Evolutionary conservation across 2,113 vertebrate genomes (phyloP).

Genomic region (Taxidea taxus): DNA sequence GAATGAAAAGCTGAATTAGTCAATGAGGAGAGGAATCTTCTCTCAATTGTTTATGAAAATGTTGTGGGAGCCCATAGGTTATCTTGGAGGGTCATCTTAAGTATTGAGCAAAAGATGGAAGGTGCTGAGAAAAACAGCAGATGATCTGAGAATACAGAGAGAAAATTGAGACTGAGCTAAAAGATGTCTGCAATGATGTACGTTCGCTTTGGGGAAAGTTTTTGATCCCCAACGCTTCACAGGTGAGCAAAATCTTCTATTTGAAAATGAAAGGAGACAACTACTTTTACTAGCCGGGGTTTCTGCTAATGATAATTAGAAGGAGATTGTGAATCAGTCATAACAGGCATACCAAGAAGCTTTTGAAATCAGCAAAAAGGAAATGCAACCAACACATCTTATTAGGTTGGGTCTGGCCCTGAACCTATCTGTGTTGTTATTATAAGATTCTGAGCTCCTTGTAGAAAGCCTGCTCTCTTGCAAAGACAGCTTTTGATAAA

Average conservation of each 20-base stretch:
- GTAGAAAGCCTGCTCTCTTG: background rate
- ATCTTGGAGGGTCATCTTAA: background rate
- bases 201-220: background rate
- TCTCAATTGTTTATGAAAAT: background rate
- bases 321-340: background rate
- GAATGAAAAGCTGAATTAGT: background rate
- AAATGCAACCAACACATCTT: background rate
- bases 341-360: background rate
- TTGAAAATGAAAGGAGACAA: background rate
- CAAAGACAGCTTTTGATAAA: constrained; percentile 87
- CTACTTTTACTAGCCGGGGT: background rate
- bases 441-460: background rate
- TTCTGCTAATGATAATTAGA: background rate
- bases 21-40: background rate
- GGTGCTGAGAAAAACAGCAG: background rate
- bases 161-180: background rate
- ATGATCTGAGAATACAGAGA: background rate
- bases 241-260: background rate
- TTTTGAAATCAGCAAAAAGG: constrained; percentile 22
- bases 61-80: background rate
- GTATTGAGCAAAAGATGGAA: background rate
- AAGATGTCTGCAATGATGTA: background rate
- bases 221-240: background rate
- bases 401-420: background rate
- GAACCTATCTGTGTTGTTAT: background rate